These are phyloP conservation scores for Sorex fumeus DNA, from an alignment of 2,113 vertebrate species.

Conservation along the genomic window DNA sequence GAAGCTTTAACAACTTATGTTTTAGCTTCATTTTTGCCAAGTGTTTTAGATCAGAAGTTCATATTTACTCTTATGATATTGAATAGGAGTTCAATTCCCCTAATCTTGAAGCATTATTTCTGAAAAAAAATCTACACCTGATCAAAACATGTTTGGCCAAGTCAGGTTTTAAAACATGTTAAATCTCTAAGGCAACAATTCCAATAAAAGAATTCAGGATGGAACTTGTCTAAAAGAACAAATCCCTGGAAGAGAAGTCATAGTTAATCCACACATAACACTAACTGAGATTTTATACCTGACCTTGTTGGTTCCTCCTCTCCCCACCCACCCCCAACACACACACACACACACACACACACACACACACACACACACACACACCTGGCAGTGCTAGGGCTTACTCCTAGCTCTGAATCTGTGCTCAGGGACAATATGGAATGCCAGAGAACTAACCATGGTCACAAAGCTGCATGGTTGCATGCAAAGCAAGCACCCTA, in stretches of 20 bases:
- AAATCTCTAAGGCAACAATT: slow-evolving; percentile 83
- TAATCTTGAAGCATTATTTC: slow-evolving; percentile 60
- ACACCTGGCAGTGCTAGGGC: no score
- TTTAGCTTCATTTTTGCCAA: slow-evolving; percentile 5
- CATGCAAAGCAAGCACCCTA: no score
- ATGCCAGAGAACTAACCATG: no score
- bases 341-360: no score
- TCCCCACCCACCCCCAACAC: no score
- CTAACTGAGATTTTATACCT: slow-evolving; percentile 77
- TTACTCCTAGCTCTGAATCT: no score
- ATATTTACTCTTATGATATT: slow-evolving; percentile 33
- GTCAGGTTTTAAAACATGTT: slow-evolving; percentile 81
- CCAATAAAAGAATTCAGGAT: slow-evolving; percentile 85
- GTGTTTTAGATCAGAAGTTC: slow-evolving; percentile 36
- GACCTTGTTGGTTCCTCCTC: slow-evolving; percentile 31
- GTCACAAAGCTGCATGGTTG: no score
- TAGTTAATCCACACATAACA: slow-evolving; percentile 64
- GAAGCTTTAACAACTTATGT: slow-evolving; percentile 37
- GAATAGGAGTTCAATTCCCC: slow-evolving; percentile 56
- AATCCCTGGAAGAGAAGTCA: slow-evolving; percentile 79
- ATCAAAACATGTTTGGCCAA: slow-evolving; percentile 86
- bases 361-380: no score
- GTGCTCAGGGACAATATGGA: no score
- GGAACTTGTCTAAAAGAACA: slow-evolving; percentile 86
- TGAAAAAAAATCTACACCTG: slow-evolving; percentile 60